These are phyloP conservation scores for Acropora yongei DNA, from an alignment of 64 coral and sea anemone genomes.

Conservation along the genomic window DNA sequence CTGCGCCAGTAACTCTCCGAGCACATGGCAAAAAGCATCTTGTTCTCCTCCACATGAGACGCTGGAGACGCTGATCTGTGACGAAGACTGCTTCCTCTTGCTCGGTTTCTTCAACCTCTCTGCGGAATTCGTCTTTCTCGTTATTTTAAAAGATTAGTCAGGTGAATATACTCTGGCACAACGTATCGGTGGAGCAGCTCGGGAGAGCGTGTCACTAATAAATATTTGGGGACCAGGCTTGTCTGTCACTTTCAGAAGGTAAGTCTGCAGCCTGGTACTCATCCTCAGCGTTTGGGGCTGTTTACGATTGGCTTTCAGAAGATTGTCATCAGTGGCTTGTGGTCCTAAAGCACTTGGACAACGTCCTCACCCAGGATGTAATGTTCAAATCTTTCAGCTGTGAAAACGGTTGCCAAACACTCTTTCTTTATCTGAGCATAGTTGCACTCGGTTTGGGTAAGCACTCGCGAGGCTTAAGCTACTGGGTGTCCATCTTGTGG, in stretches of 20 bases:
- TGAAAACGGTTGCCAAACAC: no score
- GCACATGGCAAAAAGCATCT: no score
- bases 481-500: slow-evolving; percentile 39
- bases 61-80: not conserved
- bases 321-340: slow-evolving; percentile 46
- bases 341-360: slow-evolving; percentile 8
- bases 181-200: not conserved
- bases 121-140: no score
- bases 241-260: slow-evolving; percentile 23
- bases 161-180: no score
- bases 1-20: no score
- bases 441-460: no score
- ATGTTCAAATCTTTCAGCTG: slow-evolving; percentile 21
- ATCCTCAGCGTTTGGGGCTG: slow-evolving; percentile 23
- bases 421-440: no score
- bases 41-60: no score
- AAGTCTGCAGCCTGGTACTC: slow-evolving; percentile 39
- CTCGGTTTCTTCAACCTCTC: no score
- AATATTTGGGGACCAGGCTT: slow-evolving; percentile 45
- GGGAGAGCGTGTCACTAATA: slow-evolving; percentile 10
- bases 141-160: no score
- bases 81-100: no score
- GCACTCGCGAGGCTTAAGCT: not conserved
- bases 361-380: slow-evolving; percentile 22
- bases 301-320: not conserved